These are phyloP conservation scores for Trichomalopsis sarcophagae DNA, from an alignment of 1,140 invertebrate species.

Conservation along the genomic window DNA sequence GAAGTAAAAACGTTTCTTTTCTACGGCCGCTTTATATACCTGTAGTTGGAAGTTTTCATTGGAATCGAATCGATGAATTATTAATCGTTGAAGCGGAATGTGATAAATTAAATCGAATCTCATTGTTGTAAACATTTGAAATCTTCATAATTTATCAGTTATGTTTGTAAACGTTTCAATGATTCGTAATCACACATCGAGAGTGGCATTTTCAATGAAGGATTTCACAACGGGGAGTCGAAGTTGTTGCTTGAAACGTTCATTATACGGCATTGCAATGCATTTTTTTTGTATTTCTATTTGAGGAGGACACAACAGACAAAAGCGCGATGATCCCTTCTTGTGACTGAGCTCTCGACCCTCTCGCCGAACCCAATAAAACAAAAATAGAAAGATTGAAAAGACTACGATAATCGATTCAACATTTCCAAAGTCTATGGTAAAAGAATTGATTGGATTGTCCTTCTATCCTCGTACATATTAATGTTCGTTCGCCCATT, in stretches of 20 bases:
- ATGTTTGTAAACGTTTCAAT: slow-evolving; percentile 17
- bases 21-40: not conserved
- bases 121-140: not conserved
- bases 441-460: slow-evolving; percentile 37
- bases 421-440: not conserved
- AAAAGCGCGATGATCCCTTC: not conserved
- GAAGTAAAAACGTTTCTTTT: slow-evolving; percentile 8
- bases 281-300: slow-evolving; percentile 21
- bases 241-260: not conserved
- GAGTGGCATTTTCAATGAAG: slow-evolving; percentile 21
- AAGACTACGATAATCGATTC: slow-evolving; percentile 20
- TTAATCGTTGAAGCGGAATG: not conserved
- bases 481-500: slow-evolving; percentile 15
- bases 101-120: not conserved
- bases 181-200: not conserved
- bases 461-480: slow-evolving; percentile 19
- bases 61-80: not conserved
- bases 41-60: slow-evolving; percentile 33
- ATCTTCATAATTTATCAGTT: not conserved
- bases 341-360: slow-evolving; percentile 17
- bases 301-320: not conserved
- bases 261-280: slow-evolving; percentile 7
- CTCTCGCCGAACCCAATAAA: slow-evolving; percentile 37
- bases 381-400: slow-evolving; percentile 10
- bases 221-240: slow-evolving; percentile 1